phyloP scores from a whole-genome alignment of 2,888 invertebrate species.

The Nomada lathburiana region DNA sequence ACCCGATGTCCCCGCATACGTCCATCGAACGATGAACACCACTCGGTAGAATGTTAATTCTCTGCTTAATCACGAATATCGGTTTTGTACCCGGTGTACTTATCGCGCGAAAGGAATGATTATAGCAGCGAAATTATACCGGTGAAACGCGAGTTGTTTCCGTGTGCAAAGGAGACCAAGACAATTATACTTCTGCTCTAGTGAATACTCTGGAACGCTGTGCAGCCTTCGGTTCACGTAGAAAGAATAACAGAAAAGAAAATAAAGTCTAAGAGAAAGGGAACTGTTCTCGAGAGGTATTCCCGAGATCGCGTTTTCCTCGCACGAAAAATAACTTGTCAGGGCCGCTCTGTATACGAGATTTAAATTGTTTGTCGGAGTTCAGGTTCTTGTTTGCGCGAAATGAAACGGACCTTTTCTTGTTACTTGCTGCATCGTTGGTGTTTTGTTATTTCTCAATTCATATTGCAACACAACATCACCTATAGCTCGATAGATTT shows the following conservation, averaged over 20 bases:
- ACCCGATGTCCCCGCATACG: background rate
- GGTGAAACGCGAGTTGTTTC: constrained; percentile 36
- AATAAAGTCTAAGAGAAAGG: constrained; percentile 30
- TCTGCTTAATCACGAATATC: constrained; percentile 48
- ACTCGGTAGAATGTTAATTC: constrained; percentile 24
- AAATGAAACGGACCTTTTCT: no score
- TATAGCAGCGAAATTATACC: constrained; percentile 49
- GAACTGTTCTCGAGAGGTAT: constrained; percentile 18
- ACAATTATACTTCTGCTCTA: constrained; percentile 63
- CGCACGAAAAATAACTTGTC: constrained; percentile 15
- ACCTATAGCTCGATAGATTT: no score
- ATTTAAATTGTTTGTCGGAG: background rate
- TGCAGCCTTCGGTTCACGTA: constrained; percentile 18
- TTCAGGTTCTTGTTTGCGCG: background rate
- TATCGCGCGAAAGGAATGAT: constrained; percentile 47
- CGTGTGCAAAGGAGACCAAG: constrained; percentile 48
- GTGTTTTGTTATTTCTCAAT: no score
- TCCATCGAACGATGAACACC: background rate
- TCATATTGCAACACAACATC: no score
- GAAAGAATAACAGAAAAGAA: background rate
- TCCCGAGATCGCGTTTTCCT: constrained; percentile 21
- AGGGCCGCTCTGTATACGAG: background rate
- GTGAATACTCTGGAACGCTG: constrained; percentile 46
- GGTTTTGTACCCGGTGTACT: constrained; percentile 19
- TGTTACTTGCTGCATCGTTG: no score